Evolutionary conservation across 2,797 vertebrate genomes (phyloP).

Genomic region (Rousettus madagascariensis): DNA sequence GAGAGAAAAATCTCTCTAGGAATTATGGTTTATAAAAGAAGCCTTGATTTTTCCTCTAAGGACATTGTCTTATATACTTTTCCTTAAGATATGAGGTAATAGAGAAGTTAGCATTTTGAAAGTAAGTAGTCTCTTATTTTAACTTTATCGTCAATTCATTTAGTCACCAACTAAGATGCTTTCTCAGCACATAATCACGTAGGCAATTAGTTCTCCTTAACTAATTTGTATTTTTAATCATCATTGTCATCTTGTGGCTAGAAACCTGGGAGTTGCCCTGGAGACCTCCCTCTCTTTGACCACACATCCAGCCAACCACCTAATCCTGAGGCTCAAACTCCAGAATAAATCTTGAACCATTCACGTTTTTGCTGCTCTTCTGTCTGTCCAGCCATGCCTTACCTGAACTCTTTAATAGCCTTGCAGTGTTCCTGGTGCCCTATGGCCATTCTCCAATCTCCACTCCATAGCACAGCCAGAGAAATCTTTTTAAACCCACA

Average conservation of each 20-base stretch:
- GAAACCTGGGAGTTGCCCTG: not conserved
- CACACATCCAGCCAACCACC: not conserved
- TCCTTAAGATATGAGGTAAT: not conserved
- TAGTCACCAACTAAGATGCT: not conserved
- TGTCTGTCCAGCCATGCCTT: not conserved
- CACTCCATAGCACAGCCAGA: not conserved
- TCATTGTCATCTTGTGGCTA: not conserved
- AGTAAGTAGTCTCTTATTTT: not conserved
- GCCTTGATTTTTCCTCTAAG: not conserved
- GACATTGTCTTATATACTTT: not conserved
- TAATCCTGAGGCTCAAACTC: not conserved
- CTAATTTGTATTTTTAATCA: not conserved
- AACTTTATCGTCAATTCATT: not conserved
- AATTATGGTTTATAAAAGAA: not conserved
- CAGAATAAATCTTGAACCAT: not conserved
- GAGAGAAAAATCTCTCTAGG: not conserved
- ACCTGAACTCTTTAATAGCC: not conserved
- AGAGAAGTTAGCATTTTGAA: not conserved
- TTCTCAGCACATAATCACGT: conserved; percentile 14
- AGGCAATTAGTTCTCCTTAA: not conserved
- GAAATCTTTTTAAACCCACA: not conserved
- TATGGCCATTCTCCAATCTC: not conserved
- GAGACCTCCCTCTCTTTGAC: not conserved
- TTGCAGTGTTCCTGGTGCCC: not conserved
- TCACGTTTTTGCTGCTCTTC: not conserved